A percentile compares a stretch with the other conserved stretches of the same genome.
These are phyloP conservation scores for Cephalopterus ornatus DNA, from an alignment of 2,113 vertebrate genomes.

Conservation along the genomic window DNA sequence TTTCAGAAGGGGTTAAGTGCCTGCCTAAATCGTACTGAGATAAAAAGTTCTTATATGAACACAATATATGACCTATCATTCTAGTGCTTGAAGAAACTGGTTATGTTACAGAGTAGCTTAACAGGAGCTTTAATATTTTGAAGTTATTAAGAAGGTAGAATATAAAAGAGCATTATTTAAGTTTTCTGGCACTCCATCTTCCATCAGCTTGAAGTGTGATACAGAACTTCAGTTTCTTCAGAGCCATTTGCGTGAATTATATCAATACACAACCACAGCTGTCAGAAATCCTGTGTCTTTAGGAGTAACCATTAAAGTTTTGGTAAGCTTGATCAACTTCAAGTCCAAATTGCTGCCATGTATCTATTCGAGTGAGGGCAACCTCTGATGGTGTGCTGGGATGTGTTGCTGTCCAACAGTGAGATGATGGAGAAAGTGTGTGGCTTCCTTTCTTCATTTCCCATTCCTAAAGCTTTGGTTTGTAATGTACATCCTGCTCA, in stretches of 20 bases:
- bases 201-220: neutral
- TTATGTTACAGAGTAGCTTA: neutral
- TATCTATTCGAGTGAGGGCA: neutral
- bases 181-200: neutral
- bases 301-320: neutral
- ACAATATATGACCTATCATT: neutral
- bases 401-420: accelerated
- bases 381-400: neutral
- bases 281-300: neutral
- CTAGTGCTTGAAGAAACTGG: neutral
- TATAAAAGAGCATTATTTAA: neutral
- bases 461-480: neutral
- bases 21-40: neutral
- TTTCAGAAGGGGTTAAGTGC: neutral
- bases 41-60: neutral
- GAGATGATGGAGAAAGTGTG: neutral
- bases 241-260: neutral
- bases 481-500: neutral
- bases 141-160: neutral
- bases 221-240: neutral
- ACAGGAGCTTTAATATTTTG: neutral
- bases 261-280: neutral
- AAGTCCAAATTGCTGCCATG: neutral
- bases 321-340: neutral
- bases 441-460: neutral